Evolutionary conservation across 2,888 invertebrate species (phyloP), one percentile per base, ranked within the genome.

Genomic region (Diploptera punctata): DNA sequence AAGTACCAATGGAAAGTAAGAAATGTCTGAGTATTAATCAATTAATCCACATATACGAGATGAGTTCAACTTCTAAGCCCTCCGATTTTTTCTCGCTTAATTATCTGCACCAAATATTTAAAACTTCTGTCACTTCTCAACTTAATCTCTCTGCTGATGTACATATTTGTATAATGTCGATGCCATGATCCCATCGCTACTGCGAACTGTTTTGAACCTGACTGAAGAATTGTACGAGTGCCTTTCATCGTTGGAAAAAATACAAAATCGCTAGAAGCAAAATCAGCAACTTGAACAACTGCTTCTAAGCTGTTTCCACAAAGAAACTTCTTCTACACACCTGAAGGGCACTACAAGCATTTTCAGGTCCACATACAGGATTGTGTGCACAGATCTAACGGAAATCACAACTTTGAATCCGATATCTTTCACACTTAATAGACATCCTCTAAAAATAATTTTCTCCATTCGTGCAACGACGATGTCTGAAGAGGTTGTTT

Each of bases 301-400:
- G 10, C 33, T 33, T 33, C 33, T 7, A 33, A 33, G 33, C 10
- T 33, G 33, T 33, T 33, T 5, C 10, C 33, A 33, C 33, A 33
- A 33, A 33, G 10, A 47, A 44, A 65, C 26, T 71, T 9, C 26
- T 65, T 62, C 29, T 31, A 26, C 60, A 47, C 69, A 69, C 57
- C 57, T 60, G 44, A 47, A 65, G 31, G 65, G 65, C 43, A 62
- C 65, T 71, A 54, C 38, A 2, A 31, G 57, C 52, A 68, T 68
- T 68, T 68, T 68, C 68, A 68, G 68, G 49, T 68, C 67, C 2
- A 47, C 24, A 67, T 67, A 19, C 67, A 47, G 44, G 67, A 44
- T 68, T 47, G 68, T 52, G 33, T 68, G 49, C 68, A 54, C 29
- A 68, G 68, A 68, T 24, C 62, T 38, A 4, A 57, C 57, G 21